phyloP scores from a whole-genome alignment of 2,888 invertebrate genomes.

The Cephus runcator region DNA sequence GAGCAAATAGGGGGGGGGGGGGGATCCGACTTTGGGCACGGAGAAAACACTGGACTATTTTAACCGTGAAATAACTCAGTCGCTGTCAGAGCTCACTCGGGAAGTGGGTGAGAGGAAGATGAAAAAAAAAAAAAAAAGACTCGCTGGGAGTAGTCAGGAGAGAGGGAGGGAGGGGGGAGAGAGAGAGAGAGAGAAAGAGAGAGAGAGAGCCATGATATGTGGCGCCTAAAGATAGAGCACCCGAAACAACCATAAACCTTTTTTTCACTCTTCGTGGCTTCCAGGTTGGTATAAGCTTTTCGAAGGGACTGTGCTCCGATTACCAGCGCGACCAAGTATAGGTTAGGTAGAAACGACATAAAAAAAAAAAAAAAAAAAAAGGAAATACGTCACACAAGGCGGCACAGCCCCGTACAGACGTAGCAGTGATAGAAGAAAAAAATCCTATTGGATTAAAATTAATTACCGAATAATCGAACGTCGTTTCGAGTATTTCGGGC shows the following conservation, averaged over 20 bases:
- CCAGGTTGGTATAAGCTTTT: neutral
- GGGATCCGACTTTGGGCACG: slow-evolving; percentile 28
- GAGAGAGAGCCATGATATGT: slow-evolving; percentile 49
- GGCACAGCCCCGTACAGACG: neutral
- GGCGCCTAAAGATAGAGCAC: slow-evolving; percentile 58
- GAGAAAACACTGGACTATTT: slow-evolving; percentile 56
- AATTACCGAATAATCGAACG: neutral
- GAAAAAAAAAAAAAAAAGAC: slow-evolving; percentile 13
- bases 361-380: too few species aligned
- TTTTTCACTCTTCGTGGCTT: slow-evolving; percentile 23
- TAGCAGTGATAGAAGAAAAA: too few species aligned
- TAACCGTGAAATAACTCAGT: slow-evolving; percentile 62
- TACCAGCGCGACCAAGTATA: too few species aligned
- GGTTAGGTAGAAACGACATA: too few species aligned
- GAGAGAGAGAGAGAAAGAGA: slow-evolving; percentile 15
- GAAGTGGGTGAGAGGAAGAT: slow-evolving; percentile 15
- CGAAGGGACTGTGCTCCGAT: neutral
- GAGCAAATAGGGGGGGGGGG: neutral
- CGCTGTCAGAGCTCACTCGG: slow-evolving; percentile 36
- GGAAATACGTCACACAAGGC: neutral
- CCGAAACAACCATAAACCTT: slow-evolving; percentile 55
- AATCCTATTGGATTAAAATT: neutral
- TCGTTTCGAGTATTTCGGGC: neutral
- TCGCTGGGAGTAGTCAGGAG: neutral
- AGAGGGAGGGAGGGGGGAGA: neutral